Conservation (phyloP, 1,140 invertebrate species). For the Drosophila burlai region DNA sequence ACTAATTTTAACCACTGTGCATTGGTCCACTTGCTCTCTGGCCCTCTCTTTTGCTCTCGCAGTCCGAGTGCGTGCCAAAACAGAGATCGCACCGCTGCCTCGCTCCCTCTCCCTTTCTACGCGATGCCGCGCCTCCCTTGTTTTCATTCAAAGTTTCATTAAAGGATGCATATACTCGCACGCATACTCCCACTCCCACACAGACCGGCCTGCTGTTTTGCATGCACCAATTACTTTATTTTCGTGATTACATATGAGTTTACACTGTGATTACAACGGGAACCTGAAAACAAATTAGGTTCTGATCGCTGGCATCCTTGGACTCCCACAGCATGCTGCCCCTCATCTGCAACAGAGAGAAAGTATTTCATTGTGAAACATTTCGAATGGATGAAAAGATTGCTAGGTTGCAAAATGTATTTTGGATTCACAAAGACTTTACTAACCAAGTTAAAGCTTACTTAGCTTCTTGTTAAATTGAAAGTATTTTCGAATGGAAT, state of each 20-base stretch:
- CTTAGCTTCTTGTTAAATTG: too few species aligned
- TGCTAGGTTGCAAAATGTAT: neutral
- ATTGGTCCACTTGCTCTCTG: slow-evolving; percentile 59
- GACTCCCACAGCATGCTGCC: slow-evolving; percentile 81
- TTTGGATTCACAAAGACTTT: too few species aligned
- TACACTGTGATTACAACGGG: slow-evolving; percentile 70
- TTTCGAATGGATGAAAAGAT: neutral
- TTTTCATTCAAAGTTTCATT: slow-evolving; percentile 77
- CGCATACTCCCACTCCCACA: slow-evolving; percentile 14
- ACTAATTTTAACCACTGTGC: slow-evolving; percentile 13
- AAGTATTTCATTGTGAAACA: neutral
- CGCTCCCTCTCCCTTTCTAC: slow-evolving; percentile 8
- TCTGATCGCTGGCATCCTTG: slow-evolving; percentile 58
- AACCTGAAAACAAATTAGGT: slow-evolving; percentile 80
- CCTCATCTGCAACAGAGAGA: slow-evolving; percentile 52
- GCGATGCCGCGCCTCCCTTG: slow-evolving; percentile 38
- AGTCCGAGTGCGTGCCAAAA: slow-evolving; percentile 52
- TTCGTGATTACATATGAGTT: slow-evolving; percentile 51
- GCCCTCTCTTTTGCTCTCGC: slow-evolving; percentile 14
- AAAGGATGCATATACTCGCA: slow-evolving; percentile 61
- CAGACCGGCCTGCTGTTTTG: slow-evolving; percentile 47
- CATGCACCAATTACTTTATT: slow-evolving; percentile 82
- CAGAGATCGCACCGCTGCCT: slow-evolving; percentile 59
- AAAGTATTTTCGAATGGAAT: neutral
- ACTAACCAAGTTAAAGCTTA: too few species aligned